Evolutionary conservation across 2,113 vertebrate genomes (phyloP).

Genomic region (Oceanites oceanicus): DNA sequence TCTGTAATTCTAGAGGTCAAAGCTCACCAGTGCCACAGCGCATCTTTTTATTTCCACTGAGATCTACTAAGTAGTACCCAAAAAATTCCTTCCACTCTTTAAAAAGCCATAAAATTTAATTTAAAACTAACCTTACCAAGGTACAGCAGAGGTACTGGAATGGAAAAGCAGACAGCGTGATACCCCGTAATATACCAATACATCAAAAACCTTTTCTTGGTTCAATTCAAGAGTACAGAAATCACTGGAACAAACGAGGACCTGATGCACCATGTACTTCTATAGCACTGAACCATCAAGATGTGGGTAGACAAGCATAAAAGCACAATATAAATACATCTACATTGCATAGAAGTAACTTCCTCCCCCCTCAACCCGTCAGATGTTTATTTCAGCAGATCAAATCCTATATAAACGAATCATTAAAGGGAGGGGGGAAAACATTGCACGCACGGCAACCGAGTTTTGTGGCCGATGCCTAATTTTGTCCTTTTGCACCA

Average conservation of each 20-base stretch:
- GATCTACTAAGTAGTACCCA: background rate
- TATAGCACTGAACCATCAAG: background rate
- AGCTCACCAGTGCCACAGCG: background rate
- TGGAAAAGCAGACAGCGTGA: accelerated
- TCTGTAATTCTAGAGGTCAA: background rate
- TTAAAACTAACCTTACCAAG: background rate
- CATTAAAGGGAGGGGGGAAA: accelerated
- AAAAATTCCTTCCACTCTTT: background rate
- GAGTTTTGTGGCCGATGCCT: background rate
- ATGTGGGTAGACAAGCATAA: accelerated
- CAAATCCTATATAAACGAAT: accelerated
- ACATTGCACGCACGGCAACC: accelerated
- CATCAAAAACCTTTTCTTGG: background rate
- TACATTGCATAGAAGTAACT: accelerated
- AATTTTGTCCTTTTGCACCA: background rate
- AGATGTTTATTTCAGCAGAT: background rate
- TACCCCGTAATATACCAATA: background rate
- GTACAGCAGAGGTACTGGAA: background rate
- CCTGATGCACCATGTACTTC: accelerated
- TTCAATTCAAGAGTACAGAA: background rate
- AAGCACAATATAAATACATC: background rate
- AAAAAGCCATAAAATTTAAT: background rate
- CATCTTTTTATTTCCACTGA: background rate
- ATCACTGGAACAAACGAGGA: accelerated
- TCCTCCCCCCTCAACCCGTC: background rate